Evolutionary conservation across 2,797 vertebrate genomes (phyloP).

Genomic region (Mallotus villosus): DNA sequence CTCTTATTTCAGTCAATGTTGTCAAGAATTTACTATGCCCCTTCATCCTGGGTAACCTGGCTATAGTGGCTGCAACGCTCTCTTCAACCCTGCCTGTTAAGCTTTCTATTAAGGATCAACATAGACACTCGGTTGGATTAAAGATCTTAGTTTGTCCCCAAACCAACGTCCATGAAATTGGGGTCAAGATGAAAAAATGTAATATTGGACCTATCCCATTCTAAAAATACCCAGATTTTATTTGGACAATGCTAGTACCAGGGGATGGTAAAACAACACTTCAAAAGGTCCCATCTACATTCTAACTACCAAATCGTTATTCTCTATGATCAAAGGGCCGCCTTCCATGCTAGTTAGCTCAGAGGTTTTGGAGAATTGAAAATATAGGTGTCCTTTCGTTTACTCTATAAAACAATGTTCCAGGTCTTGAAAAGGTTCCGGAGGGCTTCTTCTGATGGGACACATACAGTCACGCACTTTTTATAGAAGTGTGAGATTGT

Average conservation of each 20-base stretch:
- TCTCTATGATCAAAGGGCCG: constrained; percentile 68
- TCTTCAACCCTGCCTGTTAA: too few relatives aligned
- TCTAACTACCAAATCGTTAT: constrained; percentile 71
- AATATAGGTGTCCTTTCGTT: constrained; percentile 41
- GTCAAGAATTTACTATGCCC: too few relatives aligned
- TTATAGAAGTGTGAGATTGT: too few relatives aligned
- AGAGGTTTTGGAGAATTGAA: constrained; percentile 62
- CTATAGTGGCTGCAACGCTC: too few relatives aligned
- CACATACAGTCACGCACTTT: too few relatives aligned
- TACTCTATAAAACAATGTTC: too few relatives aligned
- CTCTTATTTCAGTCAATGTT: too few relatives aligned
- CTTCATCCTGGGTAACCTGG: too few relatives aligned
- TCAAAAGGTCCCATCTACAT: constrained; percentile 68
- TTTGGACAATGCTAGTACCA: constrained; percentile 4
- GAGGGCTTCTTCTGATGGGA: too few relatives aligned
- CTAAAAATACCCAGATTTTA: constrained; percentile 34
- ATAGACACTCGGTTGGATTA: neutral
- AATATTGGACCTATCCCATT: constrained; percentile 35
- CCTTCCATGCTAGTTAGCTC: constrained; percentile 41
- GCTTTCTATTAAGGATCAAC: neutral
- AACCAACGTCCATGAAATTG: constrained; percentile 35
- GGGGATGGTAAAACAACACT: constrained; percentile 27
- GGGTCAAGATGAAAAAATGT: constrained; percentile 46
- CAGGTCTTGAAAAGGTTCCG: too few relatives aligned
- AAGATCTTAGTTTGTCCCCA: neutral